Conservation (phyloP, 2,888 invertebrate species). For the Acrobasis consociella region DNA sequence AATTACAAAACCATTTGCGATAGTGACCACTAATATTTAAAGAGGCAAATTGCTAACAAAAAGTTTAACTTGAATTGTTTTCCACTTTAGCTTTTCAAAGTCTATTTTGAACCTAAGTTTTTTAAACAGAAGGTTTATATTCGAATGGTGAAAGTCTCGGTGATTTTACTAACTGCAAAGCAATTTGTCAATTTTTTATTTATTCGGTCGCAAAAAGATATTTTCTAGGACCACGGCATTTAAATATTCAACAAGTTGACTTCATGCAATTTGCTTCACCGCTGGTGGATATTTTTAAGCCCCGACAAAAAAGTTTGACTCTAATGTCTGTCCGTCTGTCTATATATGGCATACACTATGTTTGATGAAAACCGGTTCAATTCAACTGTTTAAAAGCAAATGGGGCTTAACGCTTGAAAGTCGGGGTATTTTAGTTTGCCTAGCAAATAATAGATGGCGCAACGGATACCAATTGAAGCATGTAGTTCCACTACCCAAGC, state of each 20-base stretch:
- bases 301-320: too few species aligned
- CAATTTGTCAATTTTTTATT: neutral
- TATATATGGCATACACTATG: too few species aligned
- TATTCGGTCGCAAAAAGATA: neutral
- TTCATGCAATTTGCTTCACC: neutral
- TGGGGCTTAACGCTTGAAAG: too few species aligned
- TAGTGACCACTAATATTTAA: constrained; percentile 1
- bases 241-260: neutral
- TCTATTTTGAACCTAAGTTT: neutral
- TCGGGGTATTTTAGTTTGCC: too few species aligned
- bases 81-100: neutral
- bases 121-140: neutral
- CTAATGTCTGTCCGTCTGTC: too few species aligned
- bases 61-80: neutral
- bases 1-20: neutral
- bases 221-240: neutral
- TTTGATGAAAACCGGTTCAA: too few species aligned
- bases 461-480: too few species aligned
- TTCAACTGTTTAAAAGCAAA: too few species aligned
- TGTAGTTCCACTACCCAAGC: too few species aligned
- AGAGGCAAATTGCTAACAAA: constrained; percentile 3
- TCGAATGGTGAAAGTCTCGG: neutral
- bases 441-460: too few species aligned
- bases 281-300: neutral
- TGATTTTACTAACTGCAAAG: neutral